phyloP scores from a whole-genome alignment of 2,797 vertebrate species.

The Anisognathus igniventris region DNA sequence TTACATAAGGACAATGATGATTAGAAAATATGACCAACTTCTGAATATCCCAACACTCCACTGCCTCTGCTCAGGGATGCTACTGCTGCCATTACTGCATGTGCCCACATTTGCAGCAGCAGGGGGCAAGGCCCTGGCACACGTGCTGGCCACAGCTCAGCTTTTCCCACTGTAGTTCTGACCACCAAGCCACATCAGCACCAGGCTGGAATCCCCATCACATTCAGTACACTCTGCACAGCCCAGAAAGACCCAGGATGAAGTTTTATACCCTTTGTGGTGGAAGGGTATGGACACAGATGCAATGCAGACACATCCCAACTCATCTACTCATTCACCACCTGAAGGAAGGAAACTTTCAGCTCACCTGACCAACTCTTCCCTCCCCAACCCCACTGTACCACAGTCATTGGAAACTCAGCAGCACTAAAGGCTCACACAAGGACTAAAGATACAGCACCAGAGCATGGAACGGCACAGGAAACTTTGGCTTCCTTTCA shows the following conservation, averaged over 20 bases:
- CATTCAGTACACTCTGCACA: fast-evolving
- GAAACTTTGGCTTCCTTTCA: background rate
- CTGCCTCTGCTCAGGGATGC: fast-evolving
- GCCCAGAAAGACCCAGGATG: background rate
- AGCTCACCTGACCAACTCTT: background rate
- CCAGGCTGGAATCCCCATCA: fast-evolving
- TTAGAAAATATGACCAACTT: fast-evolving
- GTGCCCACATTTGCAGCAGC: fast-evolving
- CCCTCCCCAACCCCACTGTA: background rate
- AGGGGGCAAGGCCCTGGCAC: too few relatives aligned
- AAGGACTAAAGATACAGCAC: background rate
- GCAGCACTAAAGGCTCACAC: background rate
- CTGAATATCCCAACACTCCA: background rate
- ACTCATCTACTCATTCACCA: background rate
- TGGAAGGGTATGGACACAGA: background rate
- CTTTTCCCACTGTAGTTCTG: fast-evolving
- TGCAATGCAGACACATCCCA: background rate
- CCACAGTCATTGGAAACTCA: background rate
- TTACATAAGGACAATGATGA: background rate
- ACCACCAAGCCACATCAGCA: fast-evolving
- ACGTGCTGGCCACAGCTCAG: fast-evolving
- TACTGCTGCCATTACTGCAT: fast-evolving
- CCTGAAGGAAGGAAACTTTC: background rate
- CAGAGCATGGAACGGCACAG: background rate
- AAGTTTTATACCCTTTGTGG: background rate